phyloP scores from a whole-genome alignment of 2,113 vertebrate genomes.

The Thermophis baileyi region DNA sequence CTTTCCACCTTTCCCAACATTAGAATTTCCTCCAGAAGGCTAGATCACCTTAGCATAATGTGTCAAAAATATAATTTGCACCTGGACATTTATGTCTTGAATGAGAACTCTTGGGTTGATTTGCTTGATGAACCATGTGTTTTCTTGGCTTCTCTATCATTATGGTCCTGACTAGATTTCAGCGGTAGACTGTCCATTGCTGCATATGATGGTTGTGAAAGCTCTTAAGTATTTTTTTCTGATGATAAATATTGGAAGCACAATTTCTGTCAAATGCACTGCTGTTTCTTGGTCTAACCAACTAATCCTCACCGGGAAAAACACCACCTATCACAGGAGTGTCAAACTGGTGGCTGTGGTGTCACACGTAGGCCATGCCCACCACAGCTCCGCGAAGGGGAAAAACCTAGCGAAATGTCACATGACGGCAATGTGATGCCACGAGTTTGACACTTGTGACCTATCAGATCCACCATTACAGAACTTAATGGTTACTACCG shows the following conservation, averaged over 20 bases:
- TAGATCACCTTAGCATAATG: background rate
- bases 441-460: no score
- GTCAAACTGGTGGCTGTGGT: no score
- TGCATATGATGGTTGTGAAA: background rate
- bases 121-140: background rate
- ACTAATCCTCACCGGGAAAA: background rate
- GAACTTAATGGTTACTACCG: background rate
- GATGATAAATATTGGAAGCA: background rate
- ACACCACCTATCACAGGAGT: background rate
- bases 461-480: background rate
- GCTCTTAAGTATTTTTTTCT: background rate
- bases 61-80: background rate
- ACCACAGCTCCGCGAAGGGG: no score
- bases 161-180: background rate
- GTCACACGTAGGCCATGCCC: no score
- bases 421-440: no score
- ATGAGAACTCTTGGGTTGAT: background rate
- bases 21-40: background rate
- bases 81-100: background rate
- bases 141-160: background rate
- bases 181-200: background rate
- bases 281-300: background rate
- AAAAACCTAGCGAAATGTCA: no score
- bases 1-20: background rate
- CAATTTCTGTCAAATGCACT: background rate